Percentiles rank a stretch among this genome's conserved stretches.
Evolutionary conservation across 2,797 vertebrate genomes (phyloP).

Genomic region (Muraenolepis orangiensis): DNA sequence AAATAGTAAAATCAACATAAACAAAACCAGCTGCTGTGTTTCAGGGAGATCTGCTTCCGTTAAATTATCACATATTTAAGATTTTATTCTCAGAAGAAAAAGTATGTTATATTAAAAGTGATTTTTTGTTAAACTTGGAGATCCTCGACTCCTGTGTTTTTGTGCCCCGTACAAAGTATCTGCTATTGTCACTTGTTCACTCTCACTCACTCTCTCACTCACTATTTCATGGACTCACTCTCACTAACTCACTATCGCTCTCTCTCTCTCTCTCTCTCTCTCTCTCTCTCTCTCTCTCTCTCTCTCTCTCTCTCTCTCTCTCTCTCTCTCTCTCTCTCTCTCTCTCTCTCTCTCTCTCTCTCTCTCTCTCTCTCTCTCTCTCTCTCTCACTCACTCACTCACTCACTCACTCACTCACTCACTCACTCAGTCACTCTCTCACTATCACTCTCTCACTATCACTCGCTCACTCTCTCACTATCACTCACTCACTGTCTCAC

Average conservation of each 20-base stretch:
- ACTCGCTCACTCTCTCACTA: slow-evolving; percentile 61
- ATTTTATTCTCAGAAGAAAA: slow-evolving; percentile 78
- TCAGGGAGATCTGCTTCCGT: slow-evolving; percentile 16
- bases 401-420: neutral
- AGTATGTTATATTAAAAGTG: slow-evolving; percentile 78
- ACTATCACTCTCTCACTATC: too few species aligned
- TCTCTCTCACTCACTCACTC: too few species aligned
- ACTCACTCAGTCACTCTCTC: neutral
- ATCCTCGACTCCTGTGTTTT: slow-evolving; percentile 70
- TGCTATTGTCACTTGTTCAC: neutral
- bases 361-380: too few species aligned
- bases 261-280: slow-evolving; percentile 67
- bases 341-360: too few species aligned
- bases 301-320: too few species aligned
- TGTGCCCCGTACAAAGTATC: slow-evolving; percentile 28
- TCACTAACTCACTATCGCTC: neutral
- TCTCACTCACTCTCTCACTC: neutral
- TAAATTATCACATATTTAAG: slow-evolving; percentile 69
- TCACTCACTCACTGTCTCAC: slow-evolving; percentile 28
- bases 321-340: too few species aligned
- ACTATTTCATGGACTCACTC: too few species aligned
- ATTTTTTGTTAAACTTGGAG: slow-evolving; percentile 81
- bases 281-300: neutral
- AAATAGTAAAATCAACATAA: slow-evolving; percentile 41
- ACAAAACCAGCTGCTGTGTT: slow-evolving; percentile 19